These are phyloP conservation scores for Cacoxenus indagator DNA, from an alignment of 2,888 invertebrate species.

Conservation along the genomic window DNA sequence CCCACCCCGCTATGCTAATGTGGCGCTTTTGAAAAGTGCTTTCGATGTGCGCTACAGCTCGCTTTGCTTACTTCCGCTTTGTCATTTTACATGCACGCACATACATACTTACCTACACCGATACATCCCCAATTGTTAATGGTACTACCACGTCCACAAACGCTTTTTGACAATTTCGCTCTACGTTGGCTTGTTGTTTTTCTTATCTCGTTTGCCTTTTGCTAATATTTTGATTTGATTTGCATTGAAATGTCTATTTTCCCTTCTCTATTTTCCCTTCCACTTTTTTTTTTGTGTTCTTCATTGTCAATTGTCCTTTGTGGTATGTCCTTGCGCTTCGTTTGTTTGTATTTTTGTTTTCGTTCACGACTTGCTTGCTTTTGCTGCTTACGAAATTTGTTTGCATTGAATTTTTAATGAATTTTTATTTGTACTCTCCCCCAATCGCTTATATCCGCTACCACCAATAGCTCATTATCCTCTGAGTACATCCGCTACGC, in stretches of 20 bases:
- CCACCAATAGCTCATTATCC: not conserved
- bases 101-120: not conserved
- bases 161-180: not conserved
- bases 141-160: not conserved
- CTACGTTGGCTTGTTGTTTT: constrained; percentile 18
- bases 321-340: not conserved
- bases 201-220: constrained; percentile 41
- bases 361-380: not conserved
- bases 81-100: not conserved
- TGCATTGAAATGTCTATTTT: constrained; percentile 55
- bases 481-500: constrained; percentile 21
- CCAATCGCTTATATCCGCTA: not conserved
- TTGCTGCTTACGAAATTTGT: not conserved
- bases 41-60: not conserved
- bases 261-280: not conserved
- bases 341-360: not conserved
- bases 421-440: constrained; percentile 33
- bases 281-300: not conserved
- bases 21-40: not conserved
- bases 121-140: not conserved
- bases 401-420: constrained; percentile 63
- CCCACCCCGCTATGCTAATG: not conserved
- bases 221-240: constrained; percentile 55
- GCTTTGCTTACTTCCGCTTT: not conserved
- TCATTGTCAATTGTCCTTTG: constrained; percentile 1